Evolutionary conservation across 2,797 vertebrate genomes (phyloP).

Genomic region (Gymnopithys bicolor): DNA sequence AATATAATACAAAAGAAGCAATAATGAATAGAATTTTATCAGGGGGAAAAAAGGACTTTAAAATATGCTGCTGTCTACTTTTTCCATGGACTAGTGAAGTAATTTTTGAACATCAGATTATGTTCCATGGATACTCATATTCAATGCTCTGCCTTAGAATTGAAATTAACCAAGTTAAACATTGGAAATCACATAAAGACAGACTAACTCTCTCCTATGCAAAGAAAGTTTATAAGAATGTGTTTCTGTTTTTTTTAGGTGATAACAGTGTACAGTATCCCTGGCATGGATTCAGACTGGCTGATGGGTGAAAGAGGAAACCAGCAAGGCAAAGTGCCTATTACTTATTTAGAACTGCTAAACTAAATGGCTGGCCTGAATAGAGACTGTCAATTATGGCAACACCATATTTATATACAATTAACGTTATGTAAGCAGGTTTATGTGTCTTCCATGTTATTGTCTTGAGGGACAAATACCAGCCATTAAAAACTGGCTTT

Average conservation of each 20-base stretch:
- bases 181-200: background rate
- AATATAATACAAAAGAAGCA: background rate
- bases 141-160: too few relatives aligned
- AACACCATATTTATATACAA: conserved; percentile 82
- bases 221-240: background rate
- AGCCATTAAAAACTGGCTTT: conserved; percentile 72
- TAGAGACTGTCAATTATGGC: conserved; percentile 73
- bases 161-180: too few relatives aligned
- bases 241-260: conserved; percentile 83
- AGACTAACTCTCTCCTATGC: background rate
- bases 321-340: conserved; percentile 98
- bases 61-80: background rate
- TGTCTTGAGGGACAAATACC: conserved; percentile 76
- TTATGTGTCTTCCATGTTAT: conserved; percentile 80
- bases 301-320: conserved; percentile 96
- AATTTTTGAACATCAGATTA: background rate
- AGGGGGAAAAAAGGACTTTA: background rate
- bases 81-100: background rate
- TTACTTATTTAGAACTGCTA: conserved; percentile 98
- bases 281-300: conserved; percentile 98
- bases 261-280: conserved; percentile 92
- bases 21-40: background rate
- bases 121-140: background rate
- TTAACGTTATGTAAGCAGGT: conserved; percentile 82
- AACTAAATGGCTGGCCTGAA: conserved; percentile 83